Conservation (phyloP, 2,113 vertebrate species). For the Pterophyllum scalare region DNA sequence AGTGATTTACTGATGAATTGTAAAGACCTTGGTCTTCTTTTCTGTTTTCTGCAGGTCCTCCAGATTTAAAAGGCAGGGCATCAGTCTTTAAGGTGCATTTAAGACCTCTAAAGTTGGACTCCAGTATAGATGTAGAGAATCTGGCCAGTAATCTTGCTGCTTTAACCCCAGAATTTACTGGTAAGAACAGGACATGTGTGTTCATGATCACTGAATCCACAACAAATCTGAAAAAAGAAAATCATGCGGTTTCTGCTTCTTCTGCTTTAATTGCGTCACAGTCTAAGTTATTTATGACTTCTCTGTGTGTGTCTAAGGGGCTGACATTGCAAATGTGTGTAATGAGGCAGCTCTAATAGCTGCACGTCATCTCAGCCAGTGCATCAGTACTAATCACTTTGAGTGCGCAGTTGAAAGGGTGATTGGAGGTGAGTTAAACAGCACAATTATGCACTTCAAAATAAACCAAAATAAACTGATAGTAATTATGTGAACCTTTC, state of each 20-base stretch:
- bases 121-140: slow-evolving; percentile 62
- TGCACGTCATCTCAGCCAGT: slow-evolving; percentile 82
- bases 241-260: neutral
- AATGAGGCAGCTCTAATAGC: slow-evolving; percentile 85
- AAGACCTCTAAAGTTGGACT: slow-evolving; percentile 80
- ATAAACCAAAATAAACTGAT: neutral
- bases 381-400: slow-evolving; percentile 85
- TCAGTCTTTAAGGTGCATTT: slow-evolving; percentile 86
- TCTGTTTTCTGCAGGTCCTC: slow-evolving; percentile 73
- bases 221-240: neutral
- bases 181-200: slow-evolving; percentile 57
- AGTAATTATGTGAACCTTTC: neutral
- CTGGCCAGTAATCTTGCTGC: slow-evolving; percentile 79
- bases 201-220: neutral
- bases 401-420: slow-evolving; percentile 95
- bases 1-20: neutral
- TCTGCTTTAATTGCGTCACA: neutral
- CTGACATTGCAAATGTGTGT: slow-evolving; percentile 84
- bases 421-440: slow-evolving; percentile 86
- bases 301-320: slow-evolving; percentile 70
- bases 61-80: slow-evolving; percentile 84
- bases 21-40: neutral
- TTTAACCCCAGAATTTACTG: slow-evolving; percentile 84
- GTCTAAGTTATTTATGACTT: neutral
- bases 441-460: neutral